A percentile compares a stretch with the other conserved stretches of the same genome.
Conservation (phyloP, 2,888 invertebrate genomes). For the Nomada fucata region DNA sequence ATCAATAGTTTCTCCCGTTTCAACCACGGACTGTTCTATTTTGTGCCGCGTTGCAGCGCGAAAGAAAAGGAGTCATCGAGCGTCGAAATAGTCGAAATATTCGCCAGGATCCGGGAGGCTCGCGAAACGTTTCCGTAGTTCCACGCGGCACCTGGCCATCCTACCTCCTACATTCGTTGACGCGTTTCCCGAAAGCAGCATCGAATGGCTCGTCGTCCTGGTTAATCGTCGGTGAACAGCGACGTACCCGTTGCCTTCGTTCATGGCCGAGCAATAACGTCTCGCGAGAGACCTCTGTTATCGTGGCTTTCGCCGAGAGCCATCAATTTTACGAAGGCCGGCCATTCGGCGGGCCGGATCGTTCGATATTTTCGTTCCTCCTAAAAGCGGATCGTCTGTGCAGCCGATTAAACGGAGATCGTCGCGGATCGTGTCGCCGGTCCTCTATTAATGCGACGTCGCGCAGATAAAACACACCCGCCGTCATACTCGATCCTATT, state of each 20-base stretch:
- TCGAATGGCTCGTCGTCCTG: background rate
- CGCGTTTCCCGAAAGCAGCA: background rate
- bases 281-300: constrained; percentile 11
- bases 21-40: constrained; percentile 2
- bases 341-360: background rate
- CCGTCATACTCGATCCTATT: constrained; percentile 35
- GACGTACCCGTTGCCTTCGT: constrained; percentile 11
- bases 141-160: background rate
- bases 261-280: constrained; percentile 8
- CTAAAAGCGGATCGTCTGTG: constrained; percentile 45
- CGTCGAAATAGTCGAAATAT: constrained; percentile 27
- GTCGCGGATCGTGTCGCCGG: constrained; percentile 22
- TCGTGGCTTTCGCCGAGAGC: constrained; percentile 12
- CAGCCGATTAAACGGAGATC: constrained; percentile 39
- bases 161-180: background rate
- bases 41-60: background rate
- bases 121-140: constrained; percentile 26
- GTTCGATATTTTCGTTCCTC: constrained; percentile 51
- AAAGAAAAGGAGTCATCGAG: constrained; percentile 36
- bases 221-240: constrained; percentile 19
- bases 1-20: background rate
- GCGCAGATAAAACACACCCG: constrained; percentile 44
- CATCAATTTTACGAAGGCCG: constrained; percentile 28
- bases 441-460: constrained; percentile 50
- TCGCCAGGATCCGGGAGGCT: constrained; percentile 11